Base-by-base conservation (phyloP, 2,113 vertebrate species). In the Tiliqua scincoides region DNA sequence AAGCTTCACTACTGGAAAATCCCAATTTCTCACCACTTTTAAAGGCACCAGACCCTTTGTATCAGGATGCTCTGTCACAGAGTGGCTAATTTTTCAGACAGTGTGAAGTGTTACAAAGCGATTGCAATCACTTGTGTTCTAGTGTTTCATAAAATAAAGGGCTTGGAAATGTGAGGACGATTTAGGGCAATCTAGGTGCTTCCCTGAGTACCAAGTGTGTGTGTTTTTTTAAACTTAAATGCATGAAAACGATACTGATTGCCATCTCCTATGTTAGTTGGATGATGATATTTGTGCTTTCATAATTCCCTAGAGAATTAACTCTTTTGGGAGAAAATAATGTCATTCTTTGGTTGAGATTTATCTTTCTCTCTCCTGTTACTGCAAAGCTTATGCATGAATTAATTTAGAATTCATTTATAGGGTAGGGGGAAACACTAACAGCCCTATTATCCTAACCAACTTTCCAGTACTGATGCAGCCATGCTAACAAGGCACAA, bases 151-250 rank as follows among this genome's bases (percentile, higher is more conserved):
- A 87, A 92, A 82, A 52, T 77, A 85, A 85, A 91, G 82, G 89
- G 90, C 91, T 84, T 76, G 89, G 93, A 94, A 94, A 94, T 92
- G 71, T 87, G 89, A 93, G 89, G 90, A 92, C 86, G 78, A 0
- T 81, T 89, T 73, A 89, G 88, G 92, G 89, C 89, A 95, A 92
- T 82, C 84, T 89, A 93, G 94, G 94, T 92, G 91, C 94, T 95
- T 95, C 91, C 94, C 94, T 95, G 89, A 94, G 93, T 91, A 93
- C 93, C 92, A 89, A 75, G 59, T 93, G 91, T 92, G 86, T n/a
- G 43, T 48, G 4, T 48, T 48, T 48, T 48, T 48, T 48, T 48
- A 87, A 91, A 92, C 89, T 93, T 82, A 88, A 93, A 95, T 91
- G 87, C 80, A 63, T 57, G 17, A 57, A 57, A 57, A 57, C 17